Evolutionary conservation across 2,113 vertebrate species (phyloP).

Genomic region (Aspiorhynchus laticeps): DNA sequence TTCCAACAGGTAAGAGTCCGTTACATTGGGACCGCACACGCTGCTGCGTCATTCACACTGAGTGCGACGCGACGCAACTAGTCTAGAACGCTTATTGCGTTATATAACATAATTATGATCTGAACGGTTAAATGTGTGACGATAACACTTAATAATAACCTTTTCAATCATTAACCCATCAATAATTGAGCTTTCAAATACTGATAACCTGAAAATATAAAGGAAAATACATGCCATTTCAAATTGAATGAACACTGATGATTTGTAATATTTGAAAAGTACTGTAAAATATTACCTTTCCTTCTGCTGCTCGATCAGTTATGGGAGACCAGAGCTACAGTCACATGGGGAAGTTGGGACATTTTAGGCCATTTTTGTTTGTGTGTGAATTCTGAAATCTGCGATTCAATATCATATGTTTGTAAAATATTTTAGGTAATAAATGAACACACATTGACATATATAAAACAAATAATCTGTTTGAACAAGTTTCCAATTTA

Average conservation of each 20-base stretch:
- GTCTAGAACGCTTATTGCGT: neutral
- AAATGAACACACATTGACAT: neutral
- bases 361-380: neutral
- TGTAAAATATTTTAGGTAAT: neutral
- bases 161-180: too few species aligned
- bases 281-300: neutral
- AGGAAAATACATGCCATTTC: neutral
- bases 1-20: constrained; percentile 78
- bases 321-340: neutral
- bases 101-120: neutral
- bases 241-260: neutral
- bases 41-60: neutral
- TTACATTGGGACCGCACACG: neutral
- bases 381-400: neutral
- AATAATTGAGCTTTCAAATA: neutral
- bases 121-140: neutral
- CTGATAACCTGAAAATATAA: neutral
- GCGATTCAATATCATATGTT: neutral
- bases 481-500: neutral
- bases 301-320: neutral
- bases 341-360: neutral
- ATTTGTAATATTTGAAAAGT: neutral
- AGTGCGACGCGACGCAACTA: neutral
- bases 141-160: neutral
- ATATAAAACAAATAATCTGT: neutral